Base-by-base conservation (phyloP, 2,113 vertebrate species). In the Aldabrachelys gigantea region DNA sequence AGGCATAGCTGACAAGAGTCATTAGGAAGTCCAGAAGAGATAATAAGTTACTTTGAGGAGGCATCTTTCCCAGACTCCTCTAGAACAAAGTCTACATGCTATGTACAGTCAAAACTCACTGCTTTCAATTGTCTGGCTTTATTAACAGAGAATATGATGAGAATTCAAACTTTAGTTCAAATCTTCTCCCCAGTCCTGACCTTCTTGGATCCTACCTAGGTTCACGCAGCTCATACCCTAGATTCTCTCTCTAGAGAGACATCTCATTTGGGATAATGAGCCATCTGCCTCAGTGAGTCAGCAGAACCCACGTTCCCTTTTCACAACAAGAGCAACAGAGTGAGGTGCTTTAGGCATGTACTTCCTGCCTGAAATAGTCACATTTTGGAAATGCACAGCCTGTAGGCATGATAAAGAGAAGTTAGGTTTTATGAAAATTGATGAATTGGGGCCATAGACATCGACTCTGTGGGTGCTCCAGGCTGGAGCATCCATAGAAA, bases 291-390 rank as follows among this genome's bases (percentile, higher is more conserved):
- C 8, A 41, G 38, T 54, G 52, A 92, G 22, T 88, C 41, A 75
- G 27, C 25, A 84, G 72, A 76, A 88, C 10, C 6, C 19, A 3
- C 21, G 76, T 84, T 19, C 0, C 89, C 17, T 81, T 86, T 84
- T 44, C 14, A 19, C 56, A 89, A 52, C 2, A 87, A 62, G 5
- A 75, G 19, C 6, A 56, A 12, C 84, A 90, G 6, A 6, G 19
- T 83, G 19, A n/a, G 2, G 69, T 80, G 69, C 85, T 91, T 56
- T 85, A 69, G 72, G 80, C 90, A 96, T 90, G 59, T 29, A 9
- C 1, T 87, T 16, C 19, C 52, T 35, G 1, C 11, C 31, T 29
- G 5, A 57, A 87, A 59, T 3, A 9, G 5, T 80, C 78, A 80
- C 24, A 41, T 41, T 38, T 41, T 41, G 17, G 38, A 75, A 75